Percentiles rank a stretch among this genome's conserved stretches.
phyloP scores from a whole-genome alignment of 2,888 invertebrate species.

The Macrostomum cliftonense region DNA sequence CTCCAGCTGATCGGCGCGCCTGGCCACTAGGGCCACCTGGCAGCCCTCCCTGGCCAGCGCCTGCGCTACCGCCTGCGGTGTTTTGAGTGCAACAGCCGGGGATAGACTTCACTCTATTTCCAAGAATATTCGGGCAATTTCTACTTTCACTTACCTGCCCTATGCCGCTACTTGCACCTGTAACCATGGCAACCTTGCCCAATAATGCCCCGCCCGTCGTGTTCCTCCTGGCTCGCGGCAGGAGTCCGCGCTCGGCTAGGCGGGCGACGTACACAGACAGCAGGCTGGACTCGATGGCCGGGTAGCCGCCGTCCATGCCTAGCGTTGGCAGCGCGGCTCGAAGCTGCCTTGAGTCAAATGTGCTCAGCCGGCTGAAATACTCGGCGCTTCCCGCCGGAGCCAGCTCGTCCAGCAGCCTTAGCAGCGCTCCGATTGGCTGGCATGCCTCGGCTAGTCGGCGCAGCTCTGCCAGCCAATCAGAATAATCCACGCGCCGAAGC shows the following conservation, averaged over 20 bases:
- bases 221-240: constrained; percentile 11
- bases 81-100: too few relatives aligned
- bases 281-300: constrained; percentile 20
- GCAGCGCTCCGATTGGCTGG: constrained; percentile 10
- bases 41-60: constrained; percentile 30
- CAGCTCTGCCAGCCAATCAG: constrained; percentile 3
- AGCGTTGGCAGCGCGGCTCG: constrained; percentile 19
- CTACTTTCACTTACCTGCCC: constrained; percentile 23
- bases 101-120: too few relatives aligned
- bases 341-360: constrained; percentile 16
- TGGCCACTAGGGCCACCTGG: constrained; percentile 34
- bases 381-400: constrained; percentile 15
- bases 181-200: constrained; percentile 34
- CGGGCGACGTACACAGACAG: constrained; percentile 24
- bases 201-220: constrained; percentile 14
- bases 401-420: constrained; percentile 21
- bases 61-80: constrained; percentile 19
- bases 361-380: constrained; percentile 23
- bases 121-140: too few relatives aligned
- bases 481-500: constrained; percentile 25
- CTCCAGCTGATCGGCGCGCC: constrained; percentile 25
- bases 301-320: constrained; percentile 20
- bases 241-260: constrained; percentile 13
- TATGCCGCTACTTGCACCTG: constrained; percentile 39
- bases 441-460: constrained; percentile 4